A percentile compares a stretch with the other conserved stretches of the same genome.
These are phyloP conservation scores for Arctocebus calabarensis DNA, from an alignment of 2,797 vertebrate species.

Conservation along the genomic window DNA sequence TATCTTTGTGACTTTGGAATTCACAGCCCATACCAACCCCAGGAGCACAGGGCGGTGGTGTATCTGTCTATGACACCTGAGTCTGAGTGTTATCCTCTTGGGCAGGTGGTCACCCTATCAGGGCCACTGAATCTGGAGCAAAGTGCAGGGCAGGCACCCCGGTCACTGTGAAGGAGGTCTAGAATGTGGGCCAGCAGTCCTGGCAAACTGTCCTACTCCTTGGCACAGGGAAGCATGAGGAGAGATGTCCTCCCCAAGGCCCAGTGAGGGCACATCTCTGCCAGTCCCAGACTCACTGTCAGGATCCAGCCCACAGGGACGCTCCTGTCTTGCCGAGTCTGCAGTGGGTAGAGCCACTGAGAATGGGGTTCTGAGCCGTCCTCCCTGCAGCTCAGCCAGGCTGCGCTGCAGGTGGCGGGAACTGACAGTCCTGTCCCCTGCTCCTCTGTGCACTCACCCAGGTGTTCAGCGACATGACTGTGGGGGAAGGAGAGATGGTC, in stretches of 20 bases:
- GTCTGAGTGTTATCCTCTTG: neutral
- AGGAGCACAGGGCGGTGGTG: too few species aligned
- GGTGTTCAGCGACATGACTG: constrained; percentile 98
- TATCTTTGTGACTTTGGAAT: neutral
- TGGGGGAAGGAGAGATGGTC: constrained; percentile 99
- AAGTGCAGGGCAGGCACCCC: accelerated
- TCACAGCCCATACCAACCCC: neutral
- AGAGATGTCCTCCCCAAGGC: neutral
- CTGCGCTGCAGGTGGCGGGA: accelerated
- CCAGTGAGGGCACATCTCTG: neutral
- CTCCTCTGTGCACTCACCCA: constrained; percentile 65
- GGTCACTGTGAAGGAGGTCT: neutral
- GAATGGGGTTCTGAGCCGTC: neutral
- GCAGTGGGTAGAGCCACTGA: too few species aligned
- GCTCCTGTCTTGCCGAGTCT: too few species aligned
- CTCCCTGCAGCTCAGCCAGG: accelerated
- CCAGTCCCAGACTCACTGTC: neutral
- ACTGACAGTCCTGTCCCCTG: accelerated
- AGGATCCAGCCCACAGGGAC: too few species aligned
- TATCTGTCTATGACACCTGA: neutral
- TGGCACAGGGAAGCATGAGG: neutral
- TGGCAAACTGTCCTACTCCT: accelerated
- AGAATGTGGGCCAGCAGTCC: neutral
- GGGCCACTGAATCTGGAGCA: neutral
- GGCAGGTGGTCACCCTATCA: neutral